Base-by-base conservation (phyloP, 2,888 invertebrate genomes). In the Drosophila ustulata region DNA sequence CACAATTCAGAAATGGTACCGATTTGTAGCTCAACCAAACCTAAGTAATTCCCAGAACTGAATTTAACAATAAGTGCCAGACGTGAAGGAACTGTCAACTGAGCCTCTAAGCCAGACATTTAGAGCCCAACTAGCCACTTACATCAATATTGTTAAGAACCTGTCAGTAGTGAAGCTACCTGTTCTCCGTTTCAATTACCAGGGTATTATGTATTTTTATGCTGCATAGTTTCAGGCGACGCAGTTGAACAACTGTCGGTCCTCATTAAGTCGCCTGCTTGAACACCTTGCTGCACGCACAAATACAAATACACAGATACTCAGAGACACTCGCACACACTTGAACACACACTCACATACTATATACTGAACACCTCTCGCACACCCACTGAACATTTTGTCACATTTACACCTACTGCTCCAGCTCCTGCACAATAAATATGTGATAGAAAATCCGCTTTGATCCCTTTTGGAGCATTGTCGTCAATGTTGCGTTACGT, bases 401-500 rank as follows among this genome's bases (percentile, higher is more conserved):
- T 66, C 83, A 88, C 89, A 88, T 84, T 88, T 75, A 80, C 83
- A 83, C 83, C 75, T 86, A 72, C 64, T 66, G 56, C 57, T 13
- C 32, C 49, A 26, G 28, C 66, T 18, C 8, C 39, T 66, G 57
- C 41, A 76, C 78, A 77, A 77, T 78, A 76, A 78, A 76, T 74
- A 70, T 76, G 75, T 74, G 78, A 59, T 74, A 68, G 69, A 76
- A 88, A 88, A 81, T 81, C 87, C 55, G 66, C 87, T 85, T 85
- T 85, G 84, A 88, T 85, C 87, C 88, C 75, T 79, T 81, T 75
- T 65, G 65, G 45, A 65, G 79, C 74, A 75, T 71, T 68, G 70
- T 74, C 87, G 79, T 76, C 82, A 88, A 72, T 83, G 87, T 89
- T 88, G 89, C 87, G 89, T 88, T 78, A 80, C 87, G 67, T 71